Base-by-base conservation (phyloP, 2,797 vertebrate species). In the Pangasius krempfi region DNA sequence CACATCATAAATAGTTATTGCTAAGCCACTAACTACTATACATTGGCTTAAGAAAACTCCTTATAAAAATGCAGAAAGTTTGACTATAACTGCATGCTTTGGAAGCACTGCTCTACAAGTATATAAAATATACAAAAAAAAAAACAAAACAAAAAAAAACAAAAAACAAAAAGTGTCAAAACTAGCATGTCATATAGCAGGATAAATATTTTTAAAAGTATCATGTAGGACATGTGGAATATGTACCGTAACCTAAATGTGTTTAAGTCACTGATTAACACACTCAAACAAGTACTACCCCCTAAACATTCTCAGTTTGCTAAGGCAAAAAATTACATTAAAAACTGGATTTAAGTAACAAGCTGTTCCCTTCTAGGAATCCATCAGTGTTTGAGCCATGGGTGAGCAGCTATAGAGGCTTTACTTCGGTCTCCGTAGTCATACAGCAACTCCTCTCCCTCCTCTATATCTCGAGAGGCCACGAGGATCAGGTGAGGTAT, bases 361-460 rank as follows among this genome's bases (percentile, higher is more conserved):
- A 87, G 88, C 80, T 78, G 91, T 93, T 94, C 93, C 93, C 90
- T 93, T 92, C 86, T 83, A 7, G 54, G 75, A 84, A 70, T 58
- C 56, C 7, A 85, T 96, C 93, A 97, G 80, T 98, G 96, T 96
- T 99, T 99, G 91, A 99, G 97, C 98, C 98, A 99, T 0, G 98
- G 99, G 93, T 99, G 95, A 76, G 98, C 98, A 5, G 97, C 98
- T 73, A 99, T 96, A 91, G 98, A 98, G 70, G 97, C 97, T 94
- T 96, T 97, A 88, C 98, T 99, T 88, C 98, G 96, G 95, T 99
- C 98, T 1, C 98, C 98, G 0, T 99, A 99, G 93, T 99, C 98
- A 0, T 99, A 99, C 66, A 99, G 96, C n/a, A 99, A 94, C 95
- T 99, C 98, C 94, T 99, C 98, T 20, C 97, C 97, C 7, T 96